Conservation (phyloP, 2,113 vertebrate species). For the Gasterosteus aculeatus region DNA sequence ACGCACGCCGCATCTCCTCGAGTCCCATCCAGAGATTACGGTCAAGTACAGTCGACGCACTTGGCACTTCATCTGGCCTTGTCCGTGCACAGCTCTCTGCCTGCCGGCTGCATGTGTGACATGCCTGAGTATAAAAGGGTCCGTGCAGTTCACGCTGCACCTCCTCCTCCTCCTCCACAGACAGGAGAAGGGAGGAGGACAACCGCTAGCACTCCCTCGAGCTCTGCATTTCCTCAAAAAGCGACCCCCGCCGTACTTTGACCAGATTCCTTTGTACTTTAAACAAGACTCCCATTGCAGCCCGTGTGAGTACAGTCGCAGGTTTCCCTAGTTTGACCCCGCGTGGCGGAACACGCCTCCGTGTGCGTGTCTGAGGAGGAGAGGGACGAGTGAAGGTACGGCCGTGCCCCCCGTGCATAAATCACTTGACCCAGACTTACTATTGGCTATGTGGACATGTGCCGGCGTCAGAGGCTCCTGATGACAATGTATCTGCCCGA, state of each 20-base stretch:
- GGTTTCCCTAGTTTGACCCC: slow-evolving; percentile 58
- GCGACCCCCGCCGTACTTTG: slow-evolving; percentile 66
- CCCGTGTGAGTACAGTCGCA: slow-evolving; percentile 72
- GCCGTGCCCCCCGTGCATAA: slow-evolving; percentile 67
- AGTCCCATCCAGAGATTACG: slow-evolving; percentile 60
- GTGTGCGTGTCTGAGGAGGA: slow-evolving; percentile 43
- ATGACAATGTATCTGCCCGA: slow-evolving; percentile 71
- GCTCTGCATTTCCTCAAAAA: slow-evolving; percentile 76
- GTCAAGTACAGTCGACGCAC: slow-evolving; percentile 60
- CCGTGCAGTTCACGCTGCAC: slow-evolving; percentile 24
- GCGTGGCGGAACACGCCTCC: slow-evolving; percentile 37
- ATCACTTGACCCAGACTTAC: slow-evolving; percentile 79
- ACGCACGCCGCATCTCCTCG: slow-evolving; percentile 52
- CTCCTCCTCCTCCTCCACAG: slow-evolving; percentile 35
- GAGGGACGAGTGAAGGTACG: slow-evolving; percentile 39
- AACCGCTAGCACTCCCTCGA: slow-evolving; percentile 45
- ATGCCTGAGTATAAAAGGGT: slow-evolving; percentile 30
- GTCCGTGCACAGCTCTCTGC: slow-evolving; percentile 6
- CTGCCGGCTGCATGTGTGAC: slow-evolving; percentile 24
- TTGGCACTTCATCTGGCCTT: slow-evolving; percentile 61
- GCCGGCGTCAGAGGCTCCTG: slow-evolving; percentile 60
- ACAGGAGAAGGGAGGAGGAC: slow-evolving; percentile 51
- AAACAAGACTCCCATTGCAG: slow-evolving; percentile 78
- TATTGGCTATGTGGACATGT: slow-evolving; percentile 72
- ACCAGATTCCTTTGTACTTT: slow-evolving; percentile 75